Evolutionary conservation across 64 coral and sea anemone genomes (phyloP).

Genomic region (Astreopora myriophthalma): DNA sequence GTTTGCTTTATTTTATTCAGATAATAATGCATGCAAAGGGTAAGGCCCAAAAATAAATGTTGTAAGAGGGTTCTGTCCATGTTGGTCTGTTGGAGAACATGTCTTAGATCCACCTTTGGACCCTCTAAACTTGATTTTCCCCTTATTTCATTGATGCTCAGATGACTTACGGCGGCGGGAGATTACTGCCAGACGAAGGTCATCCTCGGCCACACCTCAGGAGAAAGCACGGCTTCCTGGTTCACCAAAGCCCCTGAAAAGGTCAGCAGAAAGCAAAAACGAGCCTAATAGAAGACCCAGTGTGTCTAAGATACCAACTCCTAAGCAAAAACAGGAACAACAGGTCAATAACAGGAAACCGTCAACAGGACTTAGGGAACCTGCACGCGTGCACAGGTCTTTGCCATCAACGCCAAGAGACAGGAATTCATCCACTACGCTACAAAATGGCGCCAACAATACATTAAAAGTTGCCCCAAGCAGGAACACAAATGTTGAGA

Average conservation of each 20-base stretch:
- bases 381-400: background rate
- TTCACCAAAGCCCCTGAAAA: background rate
- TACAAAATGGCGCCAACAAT: background rate
- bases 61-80: background rate
- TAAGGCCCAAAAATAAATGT: background rate
- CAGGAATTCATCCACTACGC: background rate
- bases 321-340: background rate
- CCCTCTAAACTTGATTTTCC: background rate
- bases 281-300: background rate
- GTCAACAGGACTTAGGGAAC: background rate
- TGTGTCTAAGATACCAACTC: background rate
- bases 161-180: background rate
- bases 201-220: background rate
- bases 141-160: background rate
- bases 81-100: background rate
- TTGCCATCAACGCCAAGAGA: slow-evolving; percentile 15
- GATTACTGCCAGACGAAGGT: background rate
- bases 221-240: background rate
- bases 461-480: background rate
- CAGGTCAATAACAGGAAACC: background rate
- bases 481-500: background rate
- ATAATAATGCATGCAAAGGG: no score
- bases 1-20: background rate
- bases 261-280: background rate
- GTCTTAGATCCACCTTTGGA: no score